Percentiles rank a stretch among this genome's conserved stretches.
Conservation (phyloP, 2,888 invertebrate species). For the Actias luna region DNA sequence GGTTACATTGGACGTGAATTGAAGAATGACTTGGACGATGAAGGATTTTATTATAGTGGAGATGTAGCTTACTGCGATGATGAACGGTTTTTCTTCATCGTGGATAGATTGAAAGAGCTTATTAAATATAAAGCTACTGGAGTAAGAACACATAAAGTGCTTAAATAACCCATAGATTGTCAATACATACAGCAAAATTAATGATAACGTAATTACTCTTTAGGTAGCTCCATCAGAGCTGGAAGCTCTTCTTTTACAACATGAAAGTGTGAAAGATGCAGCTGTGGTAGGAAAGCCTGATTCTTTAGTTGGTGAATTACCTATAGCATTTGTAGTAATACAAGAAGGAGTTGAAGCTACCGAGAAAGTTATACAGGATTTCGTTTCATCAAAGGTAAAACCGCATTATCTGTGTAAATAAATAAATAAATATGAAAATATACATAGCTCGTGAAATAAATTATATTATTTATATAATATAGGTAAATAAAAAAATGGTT, state of each 20-base stretch:
- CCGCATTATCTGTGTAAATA: not conserved
- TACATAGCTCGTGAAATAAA: not conserved
- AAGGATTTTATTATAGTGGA: conserved; percentile 85
- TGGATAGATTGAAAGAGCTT: conserved; percentile 54
- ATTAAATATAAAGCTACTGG: conserved; percentile 56
- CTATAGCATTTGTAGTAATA: conserved; percentile 86
- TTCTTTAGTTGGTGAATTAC: conserved; percentile 84
- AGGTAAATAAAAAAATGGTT: too few relatives aligned
- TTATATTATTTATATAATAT: too few relatives aligned
- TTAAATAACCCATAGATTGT: not conserved
- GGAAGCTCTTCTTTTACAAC: conserved; percentile 87
- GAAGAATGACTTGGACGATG: conserved; percentile 86
- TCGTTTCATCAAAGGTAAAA: conserved; percentile 20
- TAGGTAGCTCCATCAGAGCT: conserved; percentile 90
- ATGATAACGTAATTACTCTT: not conserved
- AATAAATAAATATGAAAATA: not conserved
- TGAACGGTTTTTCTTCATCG: conserved; percentile 45
- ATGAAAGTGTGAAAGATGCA: conserved; percentile 86
- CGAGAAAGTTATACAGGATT: conserved; percentile 58
- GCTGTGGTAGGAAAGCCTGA: conserved; percentile 89
- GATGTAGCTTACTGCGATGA: conserved; percentile 55
- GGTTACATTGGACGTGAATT: conserved; percentile 83
- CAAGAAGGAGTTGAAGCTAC: conserved; percentile 72
- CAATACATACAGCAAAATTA: not conserved
- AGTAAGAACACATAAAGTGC: conserved; percentile 32